These are phyloP conservation scores for Allacma fusca DNA, from an alignment of 2,888 invertebrate species.

Conservation along the genomic window DNA sequence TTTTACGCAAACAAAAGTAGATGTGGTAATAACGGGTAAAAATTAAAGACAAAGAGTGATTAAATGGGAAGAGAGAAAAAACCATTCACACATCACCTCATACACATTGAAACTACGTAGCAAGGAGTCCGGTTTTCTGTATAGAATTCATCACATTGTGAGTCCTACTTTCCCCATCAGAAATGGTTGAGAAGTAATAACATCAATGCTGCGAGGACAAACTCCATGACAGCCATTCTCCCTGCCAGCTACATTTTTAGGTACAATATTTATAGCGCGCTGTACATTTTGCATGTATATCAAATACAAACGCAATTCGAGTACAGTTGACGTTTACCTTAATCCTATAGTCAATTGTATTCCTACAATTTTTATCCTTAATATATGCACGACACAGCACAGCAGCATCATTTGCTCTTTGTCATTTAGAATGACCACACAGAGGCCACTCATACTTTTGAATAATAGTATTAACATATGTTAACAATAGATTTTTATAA, in stretches of 20 bases:
- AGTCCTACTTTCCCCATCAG: neutral
- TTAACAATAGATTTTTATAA: neutral
- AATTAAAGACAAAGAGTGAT: neutral
- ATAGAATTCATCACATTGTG: conserved; percentile 29
- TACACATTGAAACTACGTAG: conserved; percentile 42
- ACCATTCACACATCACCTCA: conserved; percentile 25
- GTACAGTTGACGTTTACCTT: conserved; percentile 38
- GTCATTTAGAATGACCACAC: conserved; percentile 11
- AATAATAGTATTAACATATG: neutral
- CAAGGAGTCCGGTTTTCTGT: conserved; percentile 40
- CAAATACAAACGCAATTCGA: conserved; percentile 42
- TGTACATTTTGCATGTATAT: conserved; percentile 49
- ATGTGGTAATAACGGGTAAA: neutral
- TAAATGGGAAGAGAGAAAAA: neutral
- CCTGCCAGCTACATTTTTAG: conserved; percentile 51
- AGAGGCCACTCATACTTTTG: neutral
- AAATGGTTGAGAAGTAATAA: neutral
- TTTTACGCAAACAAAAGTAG: too few species aligned
- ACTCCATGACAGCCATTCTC: conserved; percentile 35
- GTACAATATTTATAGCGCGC: conserved; percentile 60
- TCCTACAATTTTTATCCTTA: conserved; percentile 16
- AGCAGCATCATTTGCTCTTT: conserved; percentile 27
- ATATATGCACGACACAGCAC: conserved; percentile 24
- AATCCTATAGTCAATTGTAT: neutral
- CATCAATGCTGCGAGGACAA: conserved; percentile 28